Conservation (phyloP, 1,140 invertebrate species). For the Achatina immaculata region DNA sequence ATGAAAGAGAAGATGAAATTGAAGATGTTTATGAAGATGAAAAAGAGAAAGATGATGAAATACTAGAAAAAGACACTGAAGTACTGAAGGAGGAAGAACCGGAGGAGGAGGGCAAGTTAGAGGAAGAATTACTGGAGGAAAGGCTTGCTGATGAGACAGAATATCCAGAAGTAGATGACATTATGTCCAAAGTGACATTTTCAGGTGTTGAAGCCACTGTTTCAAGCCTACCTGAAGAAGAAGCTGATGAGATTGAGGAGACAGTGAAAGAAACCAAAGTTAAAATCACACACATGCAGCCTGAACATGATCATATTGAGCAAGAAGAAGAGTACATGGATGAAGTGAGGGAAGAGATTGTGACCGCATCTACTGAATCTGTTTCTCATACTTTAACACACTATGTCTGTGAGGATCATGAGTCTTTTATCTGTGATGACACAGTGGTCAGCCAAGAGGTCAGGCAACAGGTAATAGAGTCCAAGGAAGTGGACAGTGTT, state of each 20-base stretch:
- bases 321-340: neutral
- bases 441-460: constrained; percentile 32
- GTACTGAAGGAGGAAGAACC: neutral
- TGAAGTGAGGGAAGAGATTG: neutral
- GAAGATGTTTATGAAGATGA: neutral
- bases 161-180: neutral
- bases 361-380: neutral
- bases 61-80: neutral
- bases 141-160: neutral
- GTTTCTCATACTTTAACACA: neutral
- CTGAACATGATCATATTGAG: neutral
- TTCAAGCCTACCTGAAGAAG: constrained; percentile 40
- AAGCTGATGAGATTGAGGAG: constrained; percentile 36
- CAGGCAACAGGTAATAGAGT: constrained; percentile 3
- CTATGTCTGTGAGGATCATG: neutral
- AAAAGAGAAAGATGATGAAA: constrained; percentile 1
- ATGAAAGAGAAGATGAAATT: constrained; percentile 18
- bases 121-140: neutral
- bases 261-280: constrained; percentile 20
- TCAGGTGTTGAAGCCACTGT: neutral
- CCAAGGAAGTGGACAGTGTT: constrained; percentile 21
- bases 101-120: neutral
- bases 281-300: neutral
- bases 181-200: neutral
- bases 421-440: constrained; percentile 22